Evolutionary conservation across 2,888 invertebrate species (phyloP), one percentile per base, ranked within the genome.

Genomic region (Synanthedon tipuliformis): DNA sequence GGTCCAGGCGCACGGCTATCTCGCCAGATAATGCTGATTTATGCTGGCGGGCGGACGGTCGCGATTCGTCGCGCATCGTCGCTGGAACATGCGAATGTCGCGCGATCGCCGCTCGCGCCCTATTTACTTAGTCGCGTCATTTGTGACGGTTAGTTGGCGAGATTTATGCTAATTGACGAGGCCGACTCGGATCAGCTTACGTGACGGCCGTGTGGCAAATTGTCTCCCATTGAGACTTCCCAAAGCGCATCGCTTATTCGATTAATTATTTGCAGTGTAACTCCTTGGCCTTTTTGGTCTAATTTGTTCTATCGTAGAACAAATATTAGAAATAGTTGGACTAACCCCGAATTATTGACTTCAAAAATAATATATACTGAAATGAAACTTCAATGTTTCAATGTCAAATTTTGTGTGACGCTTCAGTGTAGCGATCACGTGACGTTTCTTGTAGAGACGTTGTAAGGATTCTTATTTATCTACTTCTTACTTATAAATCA

Each of bases 1-100:
- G 76, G 78, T 77, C 78, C 78, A 72, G 68, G 75, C 72, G 74
- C 72, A 76, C 75, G 86, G 85, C 84, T 87, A 87, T 87, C 87
- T 87, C 83, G 78, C 78, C 78, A 88, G 88, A 88, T 88, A 88
- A 88, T 86, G 75, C 87, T 88, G 88, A 88, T 88, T 88, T 88
- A 88, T 88, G 77, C 75, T 78, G 75, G 71, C 80, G 74, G 70
- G 70, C 82, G 80, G 7, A 73, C 78, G 84, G 77, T 74, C 79
- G 81, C 82, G 80, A 88, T 88, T 87, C 78, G 86, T 74, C 85
- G 81, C 81, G 83, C 83, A 65, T 75, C 78, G 77, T 59, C 75
- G 75, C 75, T 60, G 72, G 73, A 71, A 68, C 71, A 66, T 66
- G 75, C 71, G 71, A 68, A 64, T 71, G 75, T 72, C 69, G 72